Percentiles rank a stretch among this genome's conserved stretches.
These are phyloP conservation scores for Aphrocallistes beatrix DNA, from an alignment of 37 sponge, comb jelly and placozoan genomes.

Conservation along the genomic window DNA sequence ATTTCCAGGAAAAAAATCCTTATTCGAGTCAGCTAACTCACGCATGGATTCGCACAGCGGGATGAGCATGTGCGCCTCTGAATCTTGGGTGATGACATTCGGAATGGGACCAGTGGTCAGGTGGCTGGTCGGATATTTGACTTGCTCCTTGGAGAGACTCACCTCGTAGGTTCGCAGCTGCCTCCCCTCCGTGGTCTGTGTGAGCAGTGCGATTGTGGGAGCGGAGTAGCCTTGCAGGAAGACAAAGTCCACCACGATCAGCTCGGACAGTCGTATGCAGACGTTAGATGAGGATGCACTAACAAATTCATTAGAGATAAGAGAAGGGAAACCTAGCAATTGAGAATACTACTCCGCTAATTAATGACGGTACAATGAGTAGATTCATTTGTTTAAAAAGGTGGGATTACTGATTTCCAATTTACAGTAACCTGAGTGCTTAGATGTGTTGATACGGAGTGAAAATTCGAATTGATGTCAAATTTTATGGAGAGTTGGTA, in stretches of 20 bases:
- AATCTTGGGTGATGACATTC: background rate
- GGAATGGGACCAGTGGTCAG: background rate
- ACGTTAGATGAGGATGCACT: background rate
- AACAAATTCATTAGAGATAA: background rate
- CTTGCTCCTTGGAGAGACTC: too few relatives aligned
- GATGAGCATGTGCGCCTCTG: constrained; percentile 1
- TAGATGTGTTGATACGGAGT: too few relatives aligned
- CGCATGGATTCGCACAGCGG: background rate
- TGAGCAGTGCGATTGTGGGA: constrained; percentile 23
- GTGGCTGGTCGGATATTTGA: too few relatives aligned
- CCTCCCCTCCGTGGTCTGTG: background rate
- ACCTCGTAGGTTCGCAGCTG: background rate
- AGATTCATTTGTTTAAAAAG: too few relatives aligned
- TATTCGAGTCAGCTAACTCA: too few relatives aligned
- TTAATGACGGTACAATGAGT: too few relatives aligned
- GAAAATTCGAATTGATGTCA: too few relatives aligned
- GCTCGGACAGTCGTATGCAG: constrained; percentile 11
- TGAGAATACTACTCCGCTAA: background rate
- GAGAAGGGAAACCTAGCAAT: background rate
- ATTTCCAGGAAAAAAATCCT: too few relatives aligned
- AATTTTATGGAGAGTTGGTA: too few relatives aligned
- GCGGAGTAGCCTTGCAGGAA: constrained; percentile 25
- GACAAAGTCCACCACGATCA: constrained; percentile 18
- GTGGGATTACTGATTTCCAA: too few relatives aligned
- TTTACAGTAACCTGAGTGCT: too few relatives aligned